Evolutionary conservation across 2,888 invertebrate species (phyloP), one percentile per base, ranked within the genome.

Genomic region (Cylindroiulus punctatus): DNA sequence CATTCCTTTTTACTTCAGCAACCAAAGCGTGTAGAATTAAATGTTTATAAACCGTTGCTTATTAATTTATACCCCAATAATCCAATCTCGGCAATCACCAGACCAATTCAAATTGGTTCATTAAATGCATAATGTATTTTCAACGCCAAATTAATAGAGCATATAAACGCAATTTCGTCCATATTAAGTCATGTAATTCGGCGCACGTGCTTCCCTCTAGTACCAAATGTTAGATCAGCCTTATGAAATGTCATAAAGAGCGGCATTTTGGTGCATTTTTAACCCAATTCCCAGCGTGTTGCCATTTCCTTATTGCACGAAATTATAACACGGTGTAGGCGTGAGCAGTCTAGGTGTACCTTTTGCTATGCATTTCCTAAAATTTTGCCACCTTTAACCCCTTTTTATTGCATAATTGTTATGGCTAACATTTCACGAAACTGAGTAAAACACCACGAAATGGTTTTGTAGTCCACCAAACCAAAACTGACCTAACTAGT

Each of bases 241-340:
- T 65, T 65, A 65, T 65, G 65, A 26, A 65, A 65, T 26, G 65
- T 65, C 47, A 0, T 65, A 65, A 65, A 65, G 22, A 26, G 22
- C 65, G 22, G 65, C 65, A 65, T 65, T 65, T 65, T 65, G 65
- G 8, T 65, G 22, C 65, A 26, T 65, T 65, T 47, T 65, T 65
- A 65, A 65, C 65, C 65, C 22, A 65, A 65, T 65, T 65, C 65
- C 65, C 65, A 65, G 22, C 26, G 65, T 65, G 57, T 26, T 65
- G 22, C 26, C 65, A 65, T 65, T 65, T 65, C 65, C 65, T 65
- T 65, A 65, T 65, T 65, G 65, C 65, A 65, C 65, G 65, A 65
- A 65, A 65, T 65, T 26, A 26, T 65, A 26, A 65, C n/a, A 65
- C 26, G 1, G 65, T 12, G n/a, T 26, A 26, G 65, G 65, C 65